phyloP scores from a whole-genome alignment of 1,140 invertebrate species.

The Helicoverpa zea region DNA sequence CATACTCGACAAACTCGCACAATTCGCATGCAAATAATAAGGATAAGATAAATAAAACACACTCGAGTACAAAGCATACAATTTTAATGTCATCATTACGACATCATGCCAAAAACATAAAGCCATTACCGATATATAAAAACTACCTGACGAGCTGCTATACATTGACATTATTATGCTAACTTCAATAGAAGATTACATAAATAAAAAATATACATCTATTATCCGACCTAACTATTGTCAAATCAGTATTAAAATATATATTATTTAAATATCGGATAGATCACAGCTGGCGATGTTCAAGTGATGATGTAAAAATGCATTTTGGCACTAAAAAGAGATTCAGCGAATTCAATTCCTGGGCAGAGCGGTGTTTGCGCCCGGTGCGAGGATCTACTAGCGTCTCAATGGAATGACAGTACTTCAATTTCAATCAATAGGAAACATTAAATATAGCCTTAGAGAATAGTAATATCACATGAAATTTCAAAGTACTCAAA shows the following conservation, averaged over 20 bases:
- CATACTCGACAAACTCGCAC: constrained; percentile 62
- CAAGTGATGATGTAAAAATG: constrained; percentile 69
- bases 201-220: constrained; percentile 82
- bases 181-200: constrained; percentile 82
- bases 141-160: constrained; percentile 68
- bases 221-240: constrained; percentile 71
- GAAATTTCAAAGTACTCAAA: constrained; percentile 81
- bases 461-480: constrained; percentile 84
- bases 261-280: constrained; percentile 62
- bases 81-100: constrained; percentile 82
- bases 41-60: constrained; percentile 78
- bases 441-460: constrained; percentile 74
- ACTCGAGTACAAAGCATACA: constrained; percentile 82
- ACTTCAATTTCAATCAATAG: constrained; percentile 66
- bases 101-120: constrained; percentile 83
- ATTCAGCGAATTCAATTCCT: constrained; percentile 64
- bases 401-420: constrained; percentile 71
- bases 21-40: constrained; percentile 73
- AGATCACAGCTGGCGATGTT: constrained; percentile 77
- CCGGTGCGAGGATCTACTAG: constrained; percentile 43
- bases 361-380: constrained; percentile 29
- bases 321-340: constrained; percentile 82
- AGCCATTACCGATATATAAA: constrained; percentile 73
- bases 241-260: constrained; percentile 67
- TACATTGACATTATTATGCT: constrained; percentile 73